A percentile compares a stretch with the other conserved stretches of the same genome.
Evolutionary conservation across 1,140 invertebrate genomes (phyloP).

Genomic region (Parapsyche elsis): DNA sequence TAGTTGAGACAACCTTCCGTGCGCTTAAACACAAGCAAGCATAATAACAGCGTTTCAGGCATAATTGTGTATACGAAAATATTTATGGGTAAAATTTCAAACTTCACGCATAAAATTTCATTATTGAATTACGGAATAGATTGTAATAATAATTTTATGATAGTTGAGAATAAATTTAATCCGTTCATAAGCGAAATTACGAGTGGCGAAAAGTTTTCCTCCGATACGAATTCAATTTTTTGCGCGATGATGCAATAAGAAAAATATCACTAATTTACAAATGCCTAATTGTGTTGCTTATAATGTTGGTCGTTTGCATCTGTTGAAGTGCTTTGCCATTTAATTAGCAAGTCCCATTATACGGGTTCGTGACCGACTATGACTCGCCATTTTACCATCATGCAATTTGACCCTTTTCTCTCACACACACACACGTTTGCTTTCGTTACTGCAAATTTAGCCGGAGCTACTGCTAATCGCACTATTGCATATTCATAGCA

Average conservation of each 20-base stretch:
- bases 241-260: too few relatives aligned
- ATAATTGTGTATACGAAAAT: slow-evolving; percentile 13
- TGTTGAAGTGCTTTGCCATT: slow-evolving; percentile 36
- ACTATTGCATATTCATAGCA: too few relatives aligned
- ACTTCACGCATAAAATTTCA: not conserved
- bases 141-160: not conserved
- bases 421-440: not conserved
- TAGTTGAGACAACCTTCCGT: slow-evolving; percentile 31
- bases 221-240: too few relatives aligned
- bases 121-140: not conserved
- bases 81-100: not conserved
- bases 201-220: too few relatives aligned
- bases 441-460: slow-evolving; percentile 20
- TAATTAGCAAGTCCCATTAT: slow-evolving; percentile 36
- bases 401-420: slow-evolving; percentile 33
- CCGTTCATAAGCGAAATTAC: too few relatives aligned
- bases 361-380: slow-evolving; percentile 36
- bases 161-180: not conserved
- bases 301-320: slow-evolving; percentile 31
- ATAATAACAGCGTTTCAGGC: not conserved
- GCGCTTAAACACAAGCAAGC: slow-evolving; percentile 27
- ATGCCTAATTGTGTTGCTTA: slow-evolving; percentile 20
- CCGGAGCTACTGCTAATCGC: not conserved
- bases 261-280: not conserved
- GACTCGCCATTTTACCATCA: slow-evolving; percentile 33